Evolutionary conservation across 1,140 invertebrate species (phyloP), one percentile per base, ranked within the genome.

Genomic region (Brachionus rotundiformis): DNA sequence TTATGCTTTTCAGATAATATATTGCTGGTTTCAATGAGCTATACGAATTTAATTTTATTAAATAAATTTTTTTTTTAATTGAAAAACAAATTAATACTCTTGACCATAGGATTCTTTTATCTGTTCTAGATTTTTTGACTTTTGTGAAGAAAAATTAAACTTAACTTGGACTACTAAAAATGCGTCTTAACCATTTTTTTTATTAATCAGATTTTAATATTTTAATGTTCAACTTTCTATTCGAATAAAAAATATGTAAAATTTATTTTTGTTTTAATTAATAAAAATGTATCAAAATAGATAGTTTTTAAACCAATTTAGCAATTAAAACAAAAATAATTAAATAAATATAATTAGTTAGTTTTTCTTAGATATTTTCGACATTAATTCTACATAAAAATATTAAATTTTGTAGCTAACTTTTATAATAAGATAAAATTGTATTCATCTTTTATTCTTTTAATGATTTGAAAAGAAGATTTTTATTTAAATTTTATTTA

Each of bases 1-100:
- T 79, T 3, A 59, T 79, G 23, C 29, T 79, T 11, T 79, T 79
- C 76, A 79, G 76, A 79, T 79, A 79, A 63, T 36, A 3, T 31
- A 16, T 68, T n/a, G 16, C 63, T 27, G n/a, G 3, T 63, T 63
- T 63, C 47, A 54, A 1, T 54, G 47, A 54, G 19, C 47, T 54
- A 54, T 54, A 23, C 47, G 19, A 54, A 54, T 54, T 54, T 54
- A 19, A 54, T 54, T 54, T 54, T 54, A 54, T 54, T 19, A 25
- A 54, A 54, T 54, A 54, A 54, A 54, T 54, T 54, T 54, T 54
- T 39, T 39, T 54, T 41, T 41, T 41, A 41, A 54, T 54, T 54
- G 1, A 16, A 54, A 54, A 54, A 54, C 11, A 54, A 54, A 54
- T 54, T 54, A 54, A 54, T 54, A 23, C 47, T 54, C 47, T 54